phyloP scores from a whole-genome alignment of 2,888 invertebrate species.

The Acronicta psi region DNA sequence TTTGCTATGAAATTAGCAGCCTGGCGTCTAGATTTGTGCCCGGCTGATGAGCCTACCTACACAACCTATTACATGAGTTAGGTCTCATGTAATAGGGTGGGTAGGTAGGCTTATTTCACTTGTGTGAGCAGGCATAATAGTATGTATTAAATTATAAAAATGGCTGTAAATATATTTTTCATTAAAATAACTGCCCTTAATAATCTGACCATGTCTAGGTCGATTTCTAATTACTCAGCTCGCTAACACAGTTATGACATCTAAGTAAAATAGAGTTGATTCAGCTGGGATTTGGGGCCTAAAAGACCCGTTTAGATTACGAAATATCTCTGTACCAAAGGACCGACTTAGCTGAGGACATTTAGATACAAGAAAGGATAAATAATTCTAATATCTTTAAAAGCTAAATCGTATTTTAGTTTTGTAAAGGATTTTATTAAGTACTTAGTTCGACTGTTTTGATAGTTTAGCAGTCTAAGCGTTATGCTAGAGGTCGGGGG shows the following conservation, averaged over 20 bases:
- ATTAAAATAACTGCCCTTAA: constrained; percentile 8
- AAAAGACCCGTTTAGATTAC: constrained; percentile 26
- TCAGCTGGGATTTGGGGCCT: constrained; percentile 12
- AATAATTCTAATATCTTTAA: not conserved
- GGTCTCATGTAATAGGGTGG: too few relatives aligned
- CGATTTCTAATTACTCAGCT: constrained; percentile 34
- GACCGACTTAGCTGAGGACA: not conserved
- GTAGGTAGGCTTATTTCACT: too few relatives aligned
- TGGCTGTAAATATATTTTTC: not conserved
- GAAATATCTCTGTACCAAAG: constrained; percentile 1
- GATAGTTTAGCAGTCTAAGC: too few relatives aligned
- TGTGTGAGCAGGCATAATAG: too few relatives aligned
- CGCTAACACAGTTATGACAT: constrained; percentile 36
- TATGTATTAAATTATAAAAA: too few relatives aligned
- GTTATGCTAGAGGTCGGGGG: too few relatives aligned
- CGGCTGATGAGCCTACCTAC: too few relatives aligned
- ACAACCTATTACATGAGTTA: too few relatives aligned
- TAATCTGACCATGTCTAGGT: constrained; percentile 16
- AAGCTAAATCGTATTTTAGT: not conserved
- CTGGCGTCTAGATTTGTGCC: too few relatives aligned
- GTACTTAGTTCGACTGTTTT: too few relatives aligned
- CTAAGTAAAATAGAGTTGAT: constrained; percentile 39
- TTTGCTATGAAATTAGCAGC: too few relatives aligned
- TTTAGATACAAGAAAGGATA: not conserved
- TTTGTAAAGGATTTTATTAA: not conserved